These are phyloP conservation scores for Pithys albifrons DNA, from an alignment of 2,113 vertebrate species.

Conservation along the genomic window DNA sequence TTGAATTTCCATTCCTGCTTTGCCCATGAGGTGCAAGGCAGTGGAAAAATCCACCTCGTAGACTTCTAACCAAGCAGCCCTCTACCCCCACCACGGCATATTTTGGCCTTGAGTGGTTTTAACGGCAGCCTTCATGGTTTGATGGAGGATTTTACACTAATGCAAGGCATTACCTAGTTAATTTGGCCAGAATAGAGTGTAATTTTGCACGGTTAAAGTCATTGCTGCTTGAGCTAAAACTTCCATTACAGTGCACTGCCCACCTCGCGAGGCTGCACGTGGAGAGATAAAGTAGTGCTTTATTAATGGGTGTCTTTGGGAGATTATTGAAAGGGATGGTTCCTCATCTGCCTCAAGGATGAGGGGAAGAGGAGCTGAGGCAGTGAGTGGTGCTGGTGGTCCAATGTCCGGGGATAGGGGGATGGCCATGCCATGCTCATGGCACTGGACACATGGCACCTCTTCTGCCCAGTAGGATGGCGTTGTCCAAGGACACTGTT, in stretches of 20 bases:
- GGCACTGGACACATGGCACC: rapidly evolving
- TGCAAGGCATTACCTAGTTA: constrained; percentile 77
- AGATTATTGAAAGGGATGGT: not conserved
- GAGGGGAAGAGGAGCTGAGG: not conserved
- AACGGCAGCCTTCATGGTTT: constrained; percentile 75
- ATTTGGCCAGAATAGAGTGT: constrained; percentile 77
- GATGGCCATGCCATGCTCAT: rapidly evolving
- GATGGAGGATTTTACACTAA: constrained; percentile 80
- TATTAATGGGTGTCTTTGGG: not conserved
- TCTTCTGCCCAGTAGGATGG: rapidly evolving
- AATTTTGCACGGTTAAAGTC: constrained; percentile 73
- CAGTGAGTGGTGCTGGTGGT: rapidly evolving
- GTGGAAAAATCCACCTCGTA: not conserved
- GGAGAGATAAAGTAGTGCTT: not conserved
- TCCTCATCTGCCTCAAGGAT: not conserved
- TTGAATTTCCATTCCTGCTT: rapidly evolving
- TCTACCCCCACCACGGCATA: not conserved
- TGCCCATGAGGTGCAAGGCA: rapidly evolving
- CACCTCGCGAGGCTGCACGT: not conserved
- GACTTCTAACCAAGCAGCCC: rapidly evolving
- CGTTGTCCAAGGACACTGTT: rapidly evolving
- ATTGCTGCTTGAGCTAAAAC: constrained; percentile 63
- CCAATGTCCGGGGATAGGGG: rapidly evolving
- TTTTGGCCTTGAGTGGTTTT: constrained; percentile 61
- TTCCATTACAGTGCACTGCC: constrained; percentile 23